Conservation (phyloP, 2,797 vertebrate genomes). For the Karalla daura region DNA sequence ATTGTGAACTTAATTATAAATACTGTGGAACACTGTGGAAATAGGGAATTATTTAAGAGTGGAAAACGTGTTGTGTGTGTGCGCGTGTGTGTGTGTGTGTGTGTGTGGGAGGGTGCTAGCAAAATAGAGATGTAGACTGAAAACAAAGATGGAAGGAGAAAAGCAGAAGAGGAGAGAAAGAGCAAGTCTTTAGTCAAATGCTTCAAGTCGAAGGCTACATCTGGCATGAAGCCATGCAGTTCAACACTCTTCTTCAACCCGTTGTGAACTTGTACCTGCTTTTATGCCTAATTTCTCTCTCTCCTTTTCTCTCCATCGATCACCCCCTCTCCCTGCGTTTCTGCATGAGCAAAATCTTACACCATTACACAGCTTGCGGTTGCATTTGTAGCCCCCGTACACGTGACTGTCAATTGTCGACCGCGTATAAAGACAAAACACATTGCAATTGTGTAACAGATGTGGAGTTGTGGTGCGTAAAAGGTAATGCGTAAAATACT, state of each 20-base stretch:
- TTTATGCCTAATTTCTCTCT: conserved; percentile 1
- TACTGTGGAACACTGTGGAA: not conserved
- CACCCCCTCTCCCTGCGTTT: not conserved
- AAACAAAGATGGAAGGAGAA: conserved; percentile 17
- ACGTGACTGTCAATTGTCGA: no score
- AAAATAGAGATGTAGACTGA: conserved; percentile 38
- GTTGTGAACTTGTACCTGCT: conserved; percentile 25
- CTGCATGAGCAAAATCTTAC: not conserved
- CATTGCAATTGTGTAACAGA: no score
- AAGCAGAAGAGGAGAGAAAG: conserved; percentile 16
- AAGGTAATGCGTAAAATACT: not conserved
- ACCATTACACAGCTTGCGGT: no score
- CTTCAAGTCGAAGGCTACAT: conserved; percentile 44
- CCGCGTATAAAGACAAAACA: no score
- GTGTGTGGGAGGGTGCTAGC: not conserved
- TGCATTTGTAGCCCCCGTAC: no score
- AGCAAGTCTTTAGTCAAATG: conserved; percentile 29
- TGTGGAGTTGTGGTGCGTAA: no score
- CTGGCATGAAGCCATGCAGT: conserved; percentile 33
- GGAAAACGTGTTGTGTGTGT: conserved; percentile 13
- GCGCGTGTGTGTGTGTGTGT: conserved; percentile 8
- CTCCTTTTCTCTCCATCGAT: not conserved
- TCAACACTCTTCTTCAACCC: conserved; percentile 33
- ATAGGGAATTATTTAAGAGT: not conserved
- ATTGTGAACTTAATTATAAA: not conserved